These are phyloP conservation scores for Spodoptera exigua DNA, from an alignment of 2,888 invertebrate species.

Conservation along the genomic window DNA sequence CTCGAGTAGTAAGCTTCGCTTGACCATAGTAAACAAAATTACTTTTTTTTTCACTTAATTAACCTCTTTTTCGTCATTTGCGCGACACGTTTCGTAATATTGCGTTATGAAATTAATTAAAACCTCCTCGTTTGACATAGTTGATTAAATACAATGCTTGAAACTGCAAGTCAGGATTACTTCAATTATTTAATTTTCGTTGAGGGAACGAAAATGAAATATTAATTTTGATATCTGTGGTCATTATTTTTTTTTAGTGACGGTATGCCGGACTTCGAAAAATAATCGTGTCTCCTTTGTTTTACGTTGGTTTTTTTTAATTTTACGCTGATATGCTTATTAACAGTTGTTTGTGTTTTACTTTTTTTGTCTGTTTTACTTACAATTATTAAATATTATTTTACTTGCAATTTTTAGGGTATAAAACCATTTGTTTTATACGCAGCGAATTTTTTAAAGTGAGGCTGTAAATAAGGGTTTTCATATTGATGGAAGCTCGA, in stretches of 20 bases:
- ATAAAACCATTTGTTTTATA: no score
- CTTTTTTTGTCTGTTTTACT: no score
- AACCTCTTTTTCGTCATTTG: slow-evolving; percentile 39
- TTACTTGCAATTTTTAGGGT: no score
- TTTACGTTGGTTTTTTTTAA: no score
- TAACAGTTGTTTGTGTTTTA: no score
- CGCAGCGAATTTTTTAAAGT: no score
- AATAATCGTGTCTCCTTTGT: no score
- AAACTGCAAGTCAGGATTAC: slow-evolving; percentile 53
- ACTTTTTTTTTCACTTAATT: slow-evolving; percentile 49
- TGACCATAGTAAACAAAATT: slow-evolving; percentile 31
- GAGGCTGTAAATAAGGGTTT: no score
- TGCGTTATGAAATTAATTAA: slow-evolving; percentile 46
- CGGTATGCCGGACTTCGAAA: background rate
- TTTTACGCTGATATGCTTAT: no score
- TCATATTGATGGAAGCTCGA: no score
- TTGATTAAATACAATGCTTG: slow-evolving; percentile 43
- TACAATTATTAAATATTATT: no score
- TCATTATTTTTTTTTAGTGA: background rate
- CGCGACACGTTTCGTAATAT: slow-evolving; percentile 45
- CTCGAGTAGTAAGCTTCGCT: slow-evolving; percentile 21
- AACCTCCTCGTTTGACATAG: slow-evolving; percentile 29
- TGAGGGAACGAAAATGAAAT: slow-evolving; percentile 12
- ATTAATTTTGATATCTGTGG: slow-evolving; percentile 7
- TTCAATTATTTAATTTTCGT: slow-evolving; percentile 45